Conservation (phyloP, 2,888 invertebrate genomes). For the Oligia strigilis region DNA sequence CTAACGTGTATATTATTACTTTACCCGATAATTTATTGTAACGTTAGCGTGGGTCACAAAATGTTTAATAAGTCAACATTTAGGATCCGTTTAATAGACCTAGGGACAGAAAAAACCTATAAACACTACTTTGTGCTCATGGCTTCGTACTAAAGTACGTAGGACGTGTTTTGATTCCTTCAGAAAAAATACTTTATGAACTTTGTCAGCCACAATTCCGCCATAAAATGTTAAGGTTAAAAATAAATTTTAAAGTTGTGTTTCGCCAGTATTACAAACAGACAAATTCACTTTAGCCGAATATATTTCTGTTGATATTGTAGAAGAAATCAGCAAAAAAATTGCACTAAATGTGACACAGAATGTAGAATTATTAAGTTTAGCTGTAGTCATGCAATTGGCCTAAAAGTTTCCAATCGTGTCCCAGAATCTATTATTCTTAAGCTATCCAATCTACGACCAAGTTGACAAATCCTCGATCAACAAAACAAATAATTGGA, state of each 20-base stretch:
- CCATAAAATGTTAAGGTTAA: background rate
- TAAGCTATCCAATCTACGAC: background rate
- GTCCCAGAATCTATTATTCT: background rate
- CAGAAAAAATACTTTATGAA: background rate
- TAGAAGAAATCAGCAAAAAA: too few relatives aligned
- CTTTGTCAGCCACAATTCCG: background rate
- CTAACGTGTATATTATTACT: conserved; percentile 22
- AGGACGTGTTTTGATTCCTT: background rate
- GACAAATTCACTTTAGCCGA: background rate
- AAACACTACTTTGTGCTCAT: background rate
- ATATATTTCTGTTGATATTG: background rate
- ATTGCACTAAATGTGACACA: background rate
- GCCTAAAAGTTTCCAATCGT: background rate
- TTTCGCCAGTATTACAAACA: background rate
- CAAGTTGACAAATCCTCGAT: conserved; percentile 6
- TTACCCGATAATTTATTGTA: conserved; percentile 9
- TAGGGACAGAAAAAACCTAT: background rate
- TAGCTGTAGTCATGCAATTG: background rate
- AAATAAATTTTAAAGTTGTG: background rate
- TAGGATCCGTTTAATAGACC: background rate
- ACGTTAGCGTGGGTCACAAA: conserved; percentile 7
- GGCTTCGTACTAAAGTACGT: background rate
- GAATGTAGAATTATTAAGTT: background rate
- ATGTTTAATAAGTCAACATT: conserved; percentile 2
- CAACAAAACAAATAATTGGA: conserved; percentile 26